A percentile compares a stretch with the other conserved stretches of the same genome.
Conservation (phyloP, 1,140 invertebrate genomes). For the Drosophila funebris region DNA sequence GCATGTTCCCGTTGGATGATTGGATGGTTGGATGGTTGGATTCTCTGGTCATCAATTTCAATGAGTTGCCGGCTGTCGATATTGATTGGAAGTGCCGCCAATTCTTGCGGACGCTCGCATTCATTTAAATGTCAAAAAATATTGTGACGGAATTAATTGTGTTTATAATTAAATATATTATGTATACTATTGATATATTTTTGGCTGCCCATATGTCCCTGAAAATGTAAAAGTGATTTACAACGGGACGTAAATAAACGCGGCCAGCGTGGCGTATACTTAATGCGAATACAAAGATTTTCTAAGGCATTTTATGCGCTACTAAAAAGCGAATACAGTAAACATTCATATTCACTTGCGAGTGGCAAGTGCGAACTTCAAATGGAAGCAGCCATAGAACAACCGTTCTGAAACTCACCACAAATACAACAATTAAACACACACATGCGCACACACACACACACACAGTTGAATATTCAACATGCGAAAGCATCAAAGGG, state of each 20-base stretch:
- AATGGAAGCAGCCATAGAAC: slow-evolving; percentile 54
- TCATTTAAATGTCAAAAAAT: slow-evolving; percentile 59
- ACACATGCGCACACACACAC: neutral
- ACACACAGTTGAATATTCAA: slow-evolving; percentile 13
- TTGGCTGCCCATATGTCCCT: slow-evolving; percentile 9
- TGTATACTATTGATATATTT: slow-evolving; percentile 10
- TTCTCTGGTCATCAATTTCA: slow-evolving; percentile 67
- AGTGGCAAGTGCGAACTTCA: neutral
- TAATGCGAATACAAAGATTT: slow-evolving; percentile 3
- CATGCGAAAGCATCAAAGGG: slow-evolving; percentile 12
- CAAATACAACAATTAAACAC: slow-evolving; percentile 9
- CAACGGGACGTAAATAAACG: slow-evolving; percentile 27
- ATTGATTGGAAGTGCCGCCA: slow-evolving; percentile 66
- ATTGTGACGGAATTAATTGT: slow-evolving; percentile 27
- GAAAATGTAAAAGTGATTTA: slow-evolving; percentile 26
- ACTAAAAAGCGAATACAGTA: slow-evolving; percentile 31
- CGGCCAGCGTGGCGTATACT: slow-evolving; percentile 23
- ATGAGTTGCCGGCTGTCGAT: slow-evolving; percentile 43
- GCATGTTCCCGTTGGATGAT: slow-evolving; percentile 12
- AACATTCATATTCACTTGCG: slow-evolving; percentile 9
- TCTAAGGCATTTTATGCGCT: slow-evolving; percentile 23
- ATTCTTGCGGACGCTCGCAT: slow-evolving; percentile 16
- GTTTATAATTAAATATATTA: slow-evolving; percentile 55
- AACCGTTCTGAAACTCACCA: slow-evolving; percentile 45
- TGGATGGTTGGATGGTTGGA: slow-evolving; percentile 20